Percentiles rank a stretch among this genome's conserved stretches.
Evolutionary conservation across 1,140 invertebrate species (phyloP).

Genomic region (Neotoxoptera formosana): DNA sequence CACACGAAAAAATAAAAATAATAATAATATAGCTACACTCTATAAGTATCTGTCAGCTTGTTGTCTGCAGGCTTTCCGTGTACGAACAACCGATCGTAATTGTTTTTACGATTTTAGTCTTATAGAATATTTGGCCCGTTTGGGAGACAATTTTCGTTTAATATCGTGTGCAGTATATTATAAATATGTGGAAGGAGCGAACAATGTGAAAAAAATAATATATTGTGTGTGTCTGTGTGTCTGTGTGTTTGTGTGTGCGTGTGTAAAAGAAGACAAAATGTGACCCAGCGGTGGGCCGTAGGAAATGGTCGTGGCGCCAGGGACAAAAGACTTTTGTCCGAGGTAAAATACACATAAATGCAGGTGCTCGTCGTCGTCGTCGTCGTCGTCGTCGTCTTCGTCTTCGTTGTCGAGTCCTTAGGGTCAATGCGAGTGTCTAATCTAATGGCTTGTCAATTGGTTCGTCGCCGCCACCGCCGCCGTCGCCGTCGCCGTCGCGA

Average conservation of each 20-base stretch:
- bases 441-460: constrained; percentile 57
- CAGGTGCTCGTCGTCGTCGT: constrained; percentile 44
- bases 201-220: not conserved
- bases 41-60: not conserved
- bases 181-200: not conserved
- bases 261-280: constrained; percentile 2
- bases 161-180: not conserved
- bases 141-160: not conserved
- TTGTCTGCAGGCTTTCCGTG: not conserved
- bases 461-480: constrained; percentile 1
- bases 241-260: too few relatives aligned
- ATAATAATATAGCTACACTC: not conserved
- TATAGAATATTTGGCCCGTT: not conserved
- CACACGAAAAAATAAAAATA: not conserved
- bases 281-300: constrained; percentile 41
- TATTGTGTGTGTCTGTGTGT: not conserved
- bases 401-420: not conserved
- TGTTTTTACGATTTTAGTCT: not conserved
- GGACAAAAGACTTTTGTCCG: constrained; percentile 55
- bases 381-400: not conserved
- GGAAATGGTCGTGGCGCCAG: constrained; percentile 50
- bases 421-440: constrained; percentile 47
- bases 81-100: not conserved
- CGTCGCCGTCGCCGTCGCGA: constrained; percentile 14
- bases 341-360: constrained; percentile 42